These are phyloP conservation scores for Cyrtonyx montezumae DNA, from an alignment of 2,113 vertebrate species.

Conservation along the genomic window DNA sequence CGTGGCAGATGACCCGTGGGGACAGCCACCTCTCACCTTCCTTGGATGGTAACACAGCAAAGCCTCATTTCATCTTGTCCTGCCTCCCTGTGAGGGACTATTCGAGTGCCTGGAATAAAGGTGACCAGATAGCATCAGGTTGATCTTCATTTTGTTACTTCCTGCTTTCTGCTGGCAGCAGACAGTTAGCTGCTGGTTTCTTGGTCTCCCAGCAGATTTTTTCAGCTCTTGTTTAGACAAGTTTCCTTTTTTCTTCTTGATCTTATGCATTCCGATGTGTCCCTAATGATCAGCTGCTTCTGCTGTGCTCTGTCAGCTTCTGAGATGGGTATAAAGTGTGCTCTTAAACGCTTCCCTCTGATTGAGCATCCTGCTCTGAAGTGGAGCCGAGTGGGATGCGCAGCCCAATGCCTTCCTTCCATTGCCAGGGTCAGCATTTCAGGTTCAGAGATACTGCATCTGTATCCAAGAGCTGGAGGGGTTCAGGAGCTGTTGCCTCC, in stretches of 20 bases:
- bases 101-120: not conserved
- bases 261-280: not conserved
- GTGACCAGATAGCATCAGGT: not conserved
- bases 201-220: not conserved
- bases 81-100: not conserved
- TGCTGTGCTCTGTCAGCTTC: not conserved
- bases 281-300: not conserved
- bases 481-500: not conserved
- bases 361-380: not conserved
- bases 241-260: slow-evolving; percentile 13
- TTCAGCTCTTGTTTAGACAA: not conserved
- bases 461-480: not conserved
- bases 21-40: not conserved
- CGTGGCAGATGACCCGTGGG: not conserved
- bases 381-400: not conserved
- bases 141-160: slow-evolving; percentile 3
- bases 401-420: fast-evolving
- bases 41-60: not conserved
- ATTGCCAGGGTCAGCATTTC: not conserved
- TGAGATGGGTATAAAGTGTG: not conserved
- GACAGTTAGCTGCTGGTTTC: not conserved
- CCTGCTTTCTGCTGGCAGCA: not conserved
- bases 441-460: not conserved
- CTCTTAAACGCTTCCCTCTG: not conserved
- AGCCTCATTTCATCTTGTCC: not conserved